Conservation (phyloP, 2,113 vertebrate species). For the Eudyptes chrysolophus region DNA sequence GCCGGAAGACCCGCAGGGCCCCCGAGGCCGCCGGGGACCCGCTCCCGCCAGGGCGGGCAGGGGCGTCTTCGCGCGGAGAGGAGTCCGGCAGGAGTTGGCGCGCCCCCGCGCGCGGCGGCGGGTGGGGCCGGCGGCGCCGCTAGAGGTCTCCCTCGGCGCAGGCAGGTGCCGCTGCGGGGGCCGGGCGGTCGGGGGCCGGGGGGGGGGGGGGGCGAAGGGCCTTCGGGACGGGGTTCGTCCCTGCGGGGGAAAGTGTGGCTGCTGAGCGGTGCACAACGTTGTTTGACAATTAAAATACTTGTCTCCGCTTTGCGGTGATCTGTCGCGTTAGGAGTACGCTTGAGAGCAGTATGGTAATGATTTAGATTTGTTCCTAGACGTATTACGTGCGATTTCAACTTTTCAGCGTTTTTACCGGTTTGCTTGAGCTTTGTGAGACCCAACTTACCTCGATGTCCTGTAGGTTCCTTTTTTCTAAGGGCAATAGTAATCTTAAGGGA, state of each 20-base stretch:
- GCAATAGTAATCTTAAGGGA: not conserved
- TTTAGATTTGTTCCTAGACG: not conserved
- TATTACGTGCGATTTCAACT: not conserved
- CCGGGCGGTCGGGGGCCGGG: no score
- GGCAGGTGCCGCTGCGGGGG: no score
- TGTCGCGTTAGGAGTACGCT: not conserved
- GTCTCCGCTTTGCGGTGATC: not conserved
- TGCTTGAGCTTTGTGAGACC: not conserved
- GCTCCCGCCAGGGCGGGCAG: accelerated
- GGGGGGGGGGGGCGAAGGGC: no score
- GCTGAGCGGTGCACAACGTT: not conserved
- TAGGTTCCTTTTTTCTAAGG: not conserved
- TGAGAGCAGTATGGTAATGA: not conserved
- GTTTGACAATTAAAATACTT: not conserved
- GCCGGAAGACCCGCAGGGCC: not conserved
- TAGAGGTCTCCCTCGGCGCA: not conserved
- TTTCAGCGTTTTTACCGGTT: not conserved
- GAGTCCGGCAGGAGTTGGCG: no score
- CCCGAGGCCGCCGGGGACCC: not conserved
- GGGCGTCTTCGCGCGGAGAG: no score
- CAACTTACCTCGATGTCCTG: not conserved
- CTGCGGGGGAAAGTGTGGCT: no score
- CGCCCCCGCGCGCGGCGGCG: no score
- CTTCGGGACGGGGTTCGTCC: no score
- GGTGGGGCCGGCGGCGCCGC: not conserved